These are phyloP conservation scores for Gymnobelideus leadbeateri DNA, from an alignment of 2,113 vertebrate species.

Conservation along the genomic window DNA sequence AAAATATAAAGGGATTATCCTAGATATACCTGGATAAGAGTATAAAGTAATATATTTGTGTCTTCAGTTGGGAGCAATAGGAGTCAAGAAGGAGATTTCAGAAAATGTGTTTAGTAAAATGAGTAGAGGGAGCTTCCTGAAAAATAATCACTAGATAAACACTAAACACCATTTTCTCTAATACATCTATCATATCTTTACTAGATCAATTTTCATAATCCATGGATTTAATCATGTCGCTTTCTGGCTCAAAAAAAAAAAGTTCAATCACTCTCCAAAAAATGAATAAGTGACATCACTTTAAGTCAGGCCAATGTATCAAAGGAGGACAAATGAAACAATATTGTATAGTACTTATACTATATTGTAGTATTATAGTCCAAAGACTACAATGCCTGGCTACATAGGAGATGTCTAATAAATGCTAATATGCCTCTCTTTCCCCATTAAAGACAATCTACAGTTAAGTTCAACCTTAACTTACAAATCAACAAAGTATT, in stretches of 20 bases:
- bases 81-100: background rate
- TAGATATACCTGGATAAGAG: background rate
- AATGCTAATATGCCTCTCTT: background rate
- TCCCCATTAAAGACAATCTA: background rate
- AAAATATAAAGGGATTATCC: background rate
- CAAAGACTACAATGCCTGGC: too few species aligned
- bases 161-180: background rate
- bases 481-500: background rate
- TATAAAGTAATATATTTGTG: background rate
- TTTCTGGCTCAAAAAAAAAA: background rate
- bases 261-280: background rate
- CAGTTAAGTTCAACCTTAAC: background rate
- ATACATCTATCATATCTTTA: background rate
- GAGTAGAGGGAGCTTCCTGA: background rate
- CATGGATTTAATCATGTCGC: background rate
- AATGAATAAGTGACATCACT: background rate
- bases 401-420: background rate
- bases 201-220: background rate
- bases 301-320: background rate
- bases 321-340: too few species aligned
- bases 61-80: background rate
- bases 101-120: background rate
- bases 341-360: too few species aligned
- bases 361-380: too few species aligned
- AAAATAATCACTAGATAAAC: background rate